Evolutionary conservation across 1,140 invertebrate species (phyloP).

Genomic region (Myzus persicae): DNA sequence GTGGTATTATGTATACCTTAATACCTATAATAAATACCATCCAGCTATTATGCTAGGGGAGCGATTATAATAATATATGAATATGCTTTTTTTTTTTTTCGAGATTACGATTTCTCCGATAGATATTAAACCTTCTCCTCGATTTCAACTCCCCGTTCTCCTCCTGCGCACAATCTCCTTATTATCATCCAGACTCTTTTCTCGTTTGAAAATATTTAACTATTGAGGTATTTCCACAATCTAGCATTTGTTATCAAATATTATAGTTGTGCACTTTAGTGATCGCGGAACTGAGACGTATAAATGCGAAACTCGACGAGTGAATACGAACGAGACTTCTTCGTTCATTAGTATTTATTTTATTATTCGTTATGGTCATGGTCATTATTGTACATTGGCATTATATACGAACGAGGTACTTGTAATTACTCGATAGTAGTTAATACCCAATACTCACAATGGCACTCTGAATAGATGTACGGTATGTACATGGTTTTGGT

Average conservation of each 20-base stretch:
- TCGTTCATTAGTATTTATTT: too few species aligned
- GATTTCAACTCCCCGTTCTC: background rate
- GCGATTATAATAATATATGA: too few species aligned
- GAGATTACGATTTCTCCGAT: background rate
- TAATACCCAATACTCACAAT: too few species aligned
- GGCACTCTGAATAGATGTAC: too few species aligned
- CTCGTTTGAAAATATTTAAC: background rate
- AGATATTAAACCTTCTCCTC: background rate
- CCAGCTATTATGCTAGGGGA: background rate
- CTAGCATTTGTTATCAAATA: background rate
- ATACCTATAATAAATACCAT: background rate
- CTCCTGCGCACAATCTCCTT: background rate
- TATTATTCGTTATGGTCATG: too few species aligned
- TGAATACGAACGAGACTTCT: too few species aligned
- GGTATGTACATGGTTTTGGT: too few species aligned
- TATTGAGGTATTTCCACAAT: background rate
- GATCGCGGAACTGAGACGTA: background rate
- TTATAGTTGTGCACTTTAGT: background rate
- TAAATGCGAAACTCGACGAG: background rate
- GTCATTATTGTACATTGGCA: too few species aligned
- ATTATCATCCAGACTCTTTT: background rate
- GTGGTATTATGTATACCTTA: background rate
- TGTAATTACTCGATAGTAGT: too few species aligned
- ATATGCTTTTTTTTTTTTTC: too few species aligned
- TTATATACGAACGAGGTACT: too few species aligned